These are phyloP conservation scores for Clarias platycephalus DNA, from an alignment of 2,797 vertebrate genomes.

Conservation along the genomic window DNA sequence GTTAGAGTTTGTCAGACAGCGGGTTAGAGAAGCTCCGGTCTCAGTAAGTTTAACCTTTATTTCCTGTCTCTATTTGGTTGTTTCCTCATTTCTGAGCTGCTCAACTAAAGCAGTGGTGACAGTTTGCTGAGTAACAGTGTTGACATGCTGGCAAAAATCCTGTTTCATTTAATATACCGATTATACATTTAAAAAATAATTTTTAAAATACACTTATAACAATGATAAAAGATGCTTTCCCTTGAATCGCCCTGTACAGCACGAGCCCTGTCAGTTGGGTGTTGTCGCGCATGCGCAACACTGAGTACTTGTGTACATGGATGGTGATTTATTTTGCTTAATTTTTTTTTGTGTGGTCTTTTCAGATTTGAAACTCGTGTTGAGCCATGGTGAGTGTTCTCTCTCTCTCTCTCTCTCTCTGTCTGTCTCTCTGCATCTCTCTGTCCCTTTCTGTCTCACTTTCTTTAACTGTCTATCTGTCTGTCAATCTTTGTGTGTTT, in stretches of 20 bases:
- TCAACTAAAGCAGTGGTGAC: background rate
- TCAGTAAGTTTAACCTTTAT: background rate
- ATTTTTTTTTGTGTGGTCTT: background rate
- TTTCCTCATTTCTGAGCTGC: background rate
- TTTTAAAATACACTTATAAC: background rate
- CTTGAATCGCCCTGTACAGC: no score
- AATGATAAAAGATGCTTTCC: background rate
- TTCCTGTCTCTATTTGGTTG: background rate
- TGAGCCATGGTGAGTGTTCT: background rate
- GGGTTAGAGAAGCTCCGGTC: background rate
- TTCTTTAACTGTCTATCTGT: background rate
- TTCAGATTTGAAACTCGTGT: background rate
- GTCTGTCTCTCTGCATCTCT: background rate
- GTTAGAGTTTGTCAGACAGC: background rate
- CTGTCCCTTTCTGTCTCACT: no score
- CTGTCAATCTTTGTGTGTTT: background rate
- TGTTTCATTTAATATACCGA: background rate
- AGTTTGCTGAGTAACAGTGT: slow-evolving; percentile 11
- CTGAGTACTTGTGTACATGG: no score
- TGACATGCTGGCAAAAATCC: background rate
- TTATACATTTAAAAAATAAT: no score
- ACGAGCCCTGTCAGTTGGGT: background rate
- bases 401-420: no score
- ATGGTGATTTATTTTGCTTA: background rate
- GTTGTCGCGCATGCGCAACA: slow-evolving; percentile 21